Evolutionary conservation across 2,888 invertebrate genomes (phyloP), one percentile per base, ranked within the genome.

Genomic region (Chloromyia formosa): DNA sequence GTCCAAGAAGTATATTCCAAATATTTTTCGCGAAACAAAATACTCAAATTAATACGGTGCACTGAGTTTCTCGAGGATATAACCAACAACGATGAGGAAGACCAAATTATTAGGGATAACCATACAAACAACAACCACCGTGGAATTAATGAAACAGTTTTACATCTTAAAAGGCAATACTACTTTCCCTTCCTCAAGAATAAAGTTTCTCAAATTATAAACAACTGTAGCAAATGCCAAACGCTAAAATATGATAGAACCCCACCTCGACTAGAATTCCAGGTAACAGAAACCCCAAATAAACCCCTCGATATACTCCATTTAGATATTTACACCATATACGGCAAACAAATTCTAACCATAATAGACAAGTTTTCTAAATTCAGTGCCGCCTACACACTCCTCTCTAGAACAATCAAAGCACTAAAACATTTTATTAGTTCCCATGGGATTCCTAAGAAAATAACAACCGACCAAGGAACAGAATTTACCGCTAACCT

Each of bases 401-500:
- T 74, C 14, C 1, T 35, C 18, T 0, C 74, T 49, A 45, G 53
- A 53, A 60, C 16, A 23, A 73, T 73, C 12, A 73, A 61, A 42
- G 16, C 42, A 4, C 9, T 73, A 9, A 73, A 45, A 61, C 42
- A 73, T 4, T 73, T n/a, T n/a, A n/a, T n/a, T 35, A 58, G 58
- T 27, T 20, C 27, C 22, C 60, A 73, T 42, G 73, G 73, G 12
- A 61, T 73, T 5, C 73, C 72, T 5, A 56, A 72, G 16, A 58
- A 56, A n/a, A 14, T 61, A 5, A 27, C 23, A 4, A 72, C 40
- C 4, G 76, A 77, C 56, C 74, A 76, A 42, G 74, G 76, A 0
- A 27, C 61, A 2, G 76, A 77, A 64, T 77, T 75, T 10, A 77
- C 75, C 12, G 54, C 77, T 16, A 77, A 20, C 27, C 74, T 76